Evolutionary conservation across 1,140 invertebrate species (phyloP), one percentile per base, ranked within the genome.

Genomic region (Antheraea mylitta): DNA sequence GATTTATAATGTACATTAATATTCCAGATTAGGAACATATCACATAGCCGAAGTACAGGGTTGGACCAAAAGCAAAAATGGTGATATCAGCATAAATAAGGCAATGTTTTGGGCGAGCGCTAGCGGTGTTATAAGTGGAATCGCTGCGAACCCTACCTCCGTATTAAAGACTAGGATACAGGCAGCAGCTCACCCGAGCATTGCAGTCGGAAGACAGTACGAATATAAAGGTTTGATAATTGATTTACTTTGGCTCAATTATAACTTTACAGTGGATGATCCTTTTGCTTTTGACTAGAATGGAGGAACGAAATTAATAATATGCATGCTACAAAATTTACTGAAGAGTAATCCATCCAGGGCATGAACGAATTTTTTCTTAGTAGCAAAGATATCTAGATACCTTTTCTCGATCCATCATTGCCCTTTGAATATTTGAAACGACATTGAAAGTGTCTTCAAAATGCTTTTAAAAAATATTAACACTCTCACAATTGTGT

Each of bases 171-270:
- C 96, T 94, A 97, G 88, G 84, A 85, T 98, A 61, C 98, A 99
- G 86, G 94, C 97, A 0, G 95, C 96, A 67, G 94, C 96, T 1
- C 95, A 95, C 8, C 92, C 94, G 61, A 92, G 94, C 62, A 97
- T 98, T 75, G 97, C 98, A 13, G 98, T 99, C 0, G 98, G 98
- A 0, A 94, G 96, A 91, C 98, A 99, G 78, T 97, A 98, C 83
- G 82, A 92, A 2, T 96, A 98, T 86, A 90, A 86, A 69, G 86
- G 87, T 91, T 77, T 61, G 30, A 45, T 0, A 18, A 16, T 71
- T 53, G 4, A 53, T 53, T 13, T n/a, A 53, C 16, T 53, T 13
- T 53, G 13, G 9, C 16, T 53, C 45, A 42, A 42, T 11, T 42
- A 9, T 42, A 42, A 42, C 3, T 42, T 42, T 7, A 42, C 22